Conservation (phyloP, 1,140 invertebrate species). For the Sinella curviseta region DNA sequence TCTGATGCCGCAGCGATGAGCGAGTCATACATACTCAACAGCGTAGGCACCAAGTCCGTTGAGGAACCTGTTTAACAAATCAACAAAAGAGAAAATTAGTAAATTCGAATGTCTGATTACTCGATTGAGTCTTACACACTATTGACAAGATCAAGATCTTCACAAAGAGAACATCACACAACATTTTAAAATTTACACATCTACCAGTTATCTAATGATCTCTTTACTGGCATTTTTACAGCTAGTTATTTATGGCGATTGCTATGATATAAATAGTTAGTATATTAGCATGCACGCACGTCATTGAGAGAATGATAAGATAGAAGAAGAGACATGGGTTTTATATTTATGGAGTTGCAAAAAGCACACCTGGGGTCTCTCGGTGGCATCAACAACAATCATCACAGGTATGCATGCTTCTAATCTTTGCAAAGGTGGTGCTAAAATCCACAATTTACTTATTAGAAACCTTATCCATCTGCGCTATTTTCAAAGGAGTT, state of each 20-base stretch:
- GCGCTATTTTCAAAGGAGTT: neutral
- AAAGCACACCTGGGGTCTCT: neutral
- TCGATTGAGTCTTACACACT: neutral
- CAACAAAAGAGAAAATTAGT: constrained; percentile 43
- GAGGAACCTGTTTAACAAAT: constrained; percentile 61
- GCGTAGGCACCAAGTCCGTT: constrained; percentile 64
- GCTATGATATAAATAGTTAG: no score
- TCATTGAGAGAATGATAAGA: neutral
- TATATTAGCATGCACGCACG: no score
- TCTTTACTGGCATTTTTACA: neutral
- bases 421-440: no score
- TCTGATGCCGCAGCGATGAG: constrained; percentile 54
- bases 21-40: constrained; percentile 69
- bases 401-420: neutral
- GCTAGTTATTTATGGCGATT: neutral
- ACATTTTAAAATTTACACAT: neutral
- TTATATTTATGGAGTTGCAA: neutral
- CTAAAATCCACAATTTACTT: no score
- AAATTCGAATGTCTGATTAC: neutral
- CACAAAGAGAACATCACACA: no score
- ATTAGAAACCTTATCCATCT: neutral
- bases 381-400: neutral
- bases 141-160: neutral
- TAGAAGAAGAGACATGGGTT: neutral
- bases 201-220: neutral